These are phyloP conservation scores for Burhinus oedicnemus DNA, from an alignment of 2,113 vertebrate species.

Conservation along the genomic window DNA sequence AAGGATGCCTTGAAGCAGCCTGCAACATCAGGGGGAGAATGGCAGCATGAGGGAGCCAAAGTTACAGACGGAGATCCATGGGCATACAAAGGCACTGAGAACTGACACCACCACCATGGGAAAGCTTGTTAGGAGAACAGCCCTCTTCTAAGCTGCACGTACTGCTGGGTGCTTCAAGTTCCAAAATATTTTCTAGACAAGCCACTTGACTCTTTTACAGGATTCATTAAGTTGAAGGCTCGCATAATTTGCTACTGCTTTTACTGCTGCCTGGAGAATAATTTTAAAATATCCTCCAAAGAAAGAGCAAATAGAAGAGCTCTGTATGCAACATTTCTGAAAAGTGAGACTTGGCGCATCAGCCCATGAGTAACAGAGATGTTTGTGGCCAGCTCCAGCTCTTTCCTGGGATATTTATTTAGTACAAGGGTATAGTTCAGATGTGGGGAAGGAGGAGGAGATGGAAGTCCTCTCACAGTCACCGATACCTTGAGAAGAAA, in stretches of 20 bases:
- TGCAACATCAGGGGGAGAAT: background rate
- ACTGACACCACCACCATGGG: background rate
- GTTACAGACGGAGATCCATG: background rate
- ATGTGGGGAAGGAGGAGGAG: background rate
- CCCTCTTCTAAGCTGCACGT: background rate
- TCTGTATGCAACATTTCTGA: background rate
- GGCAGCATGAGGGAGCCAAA: background rate
- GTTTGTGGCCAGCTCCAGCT: background rate
- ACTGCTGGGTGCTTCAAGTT: background rate
- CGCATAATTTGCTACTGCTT: conserved; percentile 6
- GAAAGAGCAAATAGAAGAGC: background rate
- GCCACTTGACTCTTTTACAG: background rate
- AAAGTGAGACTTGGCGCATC: background rate
- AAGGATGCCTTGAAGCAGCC: background rate
- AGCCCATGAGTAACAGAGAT: background rate
- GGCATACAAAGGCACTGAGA: background rate
- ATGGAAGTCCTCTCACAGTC: background rate
- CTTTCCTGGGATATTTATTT: background rate
- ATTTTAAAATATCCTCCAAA: background rate
- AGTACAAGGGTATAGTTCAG: background rate
- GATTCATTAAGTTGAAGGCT: background rate
- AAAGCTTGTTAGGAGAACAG: background rate
- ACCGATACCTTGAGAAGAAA: background rate
- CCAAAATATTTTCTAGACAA: conserved; percentile 2
- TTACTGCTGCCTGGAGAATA: background rate